Conservation (phyloP, 2,797 vertebrate genomes). For the Ambastaia sidthimunki region DNA sequence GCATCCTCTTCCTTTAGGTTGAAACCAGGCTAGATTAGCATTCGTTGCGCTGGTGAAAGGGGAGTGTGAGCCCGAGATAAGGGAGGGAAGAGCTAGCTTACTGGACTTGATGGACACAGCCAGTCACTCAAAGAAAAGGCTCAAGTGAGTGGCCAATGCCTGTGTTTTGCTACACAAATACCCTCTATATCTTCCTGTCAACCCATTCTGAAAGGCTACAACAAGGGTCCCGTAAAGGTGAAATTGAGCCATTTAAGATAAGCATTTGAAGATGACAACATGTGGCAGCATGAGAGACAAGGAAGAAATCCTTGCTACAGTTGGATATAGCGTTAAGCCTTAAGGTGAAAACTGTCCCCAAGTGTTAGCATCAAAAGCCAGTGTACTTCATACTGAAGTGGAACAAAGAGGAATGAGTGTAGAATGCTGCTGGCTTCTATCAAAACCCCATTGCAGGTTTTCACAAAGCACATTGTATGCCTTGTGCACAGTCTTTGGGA, state of each 20-base stretch:
- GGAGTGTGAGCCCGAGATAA: constrained; percentile 57
- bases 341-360: constrained; percentile 39
- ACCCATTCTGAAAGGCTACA: constrained; percentile 36
- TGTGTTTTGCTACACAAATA: constrained; percentile 43
- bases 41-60: constrained; percentile 47
- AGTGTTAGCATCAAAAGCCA: constrained; percentile 31
- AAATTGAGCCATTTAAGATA: constrained; percentile 47
- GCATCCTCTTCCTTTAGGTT: constrained; percentile 35
- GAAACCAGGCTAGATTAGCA: constrained; percentile 50
- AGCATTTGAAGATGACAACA: constrained; percentile 33
- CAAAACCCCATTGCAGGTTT: constrained; percentile 18
- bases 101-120: constrained; percentile 55
- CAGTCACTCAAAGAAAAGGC: constrained; percentile 46
- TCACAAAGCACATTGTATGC: constrained; percentile 22
- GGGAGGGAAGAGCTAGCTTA: constrained; percentile 45
- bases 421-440: constrained; percentile 1
- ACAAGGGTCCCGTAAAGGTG: constrained; percentile 19
- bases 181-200: constrained; percentile 45
- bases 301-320: constrained; percentile 10
- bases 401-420: constrained; percentile 3
- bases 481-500: not conserved
- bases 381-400: not conserved
- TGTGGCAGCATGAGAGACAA: constrained; percentile 17
- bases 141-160: constrained; percentile 44
- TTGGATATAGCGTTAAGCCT: constrained; percentile 17